Conservation (phyloP, 2,888 invertebrate genomes). For the Ichneumoninae sp. region DNA sequence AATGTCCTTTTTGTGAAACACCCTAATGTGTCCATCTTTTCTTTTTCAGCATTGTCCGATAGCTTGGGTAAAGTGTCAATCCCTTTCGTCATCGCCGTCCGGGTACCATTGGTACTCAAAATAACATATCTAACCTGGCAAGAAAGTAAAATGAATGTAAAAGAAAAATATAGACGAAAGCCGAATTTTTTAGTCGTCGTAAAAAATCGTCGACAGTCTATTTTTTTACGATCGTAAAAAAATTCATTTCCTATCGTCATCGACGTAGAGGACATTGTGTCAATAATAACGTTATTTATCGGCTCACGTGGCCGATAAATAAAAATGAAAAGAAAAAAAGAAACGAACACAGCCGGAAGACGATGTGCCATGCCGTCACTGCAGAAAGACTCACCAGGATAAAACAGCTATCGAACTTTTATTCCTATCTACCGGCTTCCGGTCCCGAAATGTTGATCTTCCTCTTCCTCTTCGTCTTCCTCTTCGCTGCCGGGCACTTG, state of each 20-base stretch:
- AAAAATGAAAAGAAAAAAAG: not conserved
- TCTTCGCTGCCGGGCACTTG: slow-evolving; percentile 49
- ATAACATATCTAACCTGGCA: not conserved
- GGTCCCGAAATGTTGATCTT: not conserved
- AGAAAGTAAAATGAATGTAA: not conserved
- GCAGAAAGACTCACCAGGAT: not conserved
- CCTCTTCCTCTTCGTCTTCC: slow-evolving; percentile 52
- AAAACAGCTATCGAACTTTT: not conserved
- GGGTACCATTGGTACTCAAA: not conserved
- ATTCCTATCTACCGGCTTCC: not conserved
- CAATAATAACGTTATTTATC: too few species aligned
- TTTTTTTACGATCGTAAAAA: too few species aligned
- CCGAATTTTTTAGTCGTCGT: too few species aligned
- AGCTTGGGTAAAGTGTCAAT: not conserved
- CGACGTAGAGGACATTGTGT: too few species aligned
- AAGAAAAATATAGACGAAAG: not conserved
- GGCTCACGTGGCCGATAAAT: not conserved
- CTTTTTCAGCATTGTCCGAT: not conserved
- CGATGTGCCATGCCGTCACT: not conserved
- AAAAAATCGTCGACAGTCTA: too few species aligned
- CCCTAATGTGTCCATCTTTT: not conserved
- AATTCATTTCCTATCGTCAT: too few species aligned
- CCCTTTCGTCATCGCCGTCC: not conserved
- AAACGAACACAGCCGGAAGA: not conserved
- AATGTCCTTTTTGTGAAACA: too few species aligned